Percentiles rank a stretch among this genome's conserved stretches.
Evolutionary conservation across 2,888 invertebrate genomes (phyloP).

Genomic region (Cheilosia impressa): DNA sequence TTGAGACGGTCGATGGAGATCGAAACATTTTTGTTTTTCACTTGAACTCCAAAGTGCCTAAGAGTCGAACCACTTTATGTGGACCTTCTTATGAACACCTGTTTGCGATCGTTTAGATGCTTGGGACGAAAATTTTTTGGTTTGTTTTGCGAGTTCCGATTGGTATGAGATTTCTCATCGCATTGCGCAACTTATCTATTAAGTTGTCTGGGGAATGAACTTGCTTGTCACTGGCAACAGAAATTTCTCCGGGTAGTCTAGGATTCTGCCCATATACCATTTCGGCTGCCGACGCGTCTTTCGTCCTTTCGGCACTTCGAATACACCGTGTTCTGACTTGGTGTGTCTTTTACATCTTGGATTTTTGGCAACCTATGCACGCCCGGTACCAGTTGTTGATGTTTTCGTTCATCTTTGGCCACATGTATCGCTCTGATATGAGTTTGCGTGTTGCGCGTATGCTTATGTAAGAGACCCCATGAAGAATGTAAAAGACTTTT

Average conservation of each 20-base stretch:
- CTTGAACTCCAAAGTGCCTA: too few relatives aligned
- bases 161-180: constrained; percentile 23
- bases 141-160: constrained; percentile 1
- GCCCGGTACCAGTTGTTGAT: constrained; percentile 18
- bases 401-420: constrained; percentile 66
- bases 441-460: too few relatives aligned
- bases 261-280: not conserved
- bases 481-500: too few relatives aligned
- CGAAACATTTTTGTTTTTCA: too few relatives aligned
- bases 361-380: constrained; percentile 8
- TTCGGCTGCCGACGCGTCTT: constrained; percentile 22
- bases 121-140: too few relatives aligned
- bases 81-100: too few relatives aligned
- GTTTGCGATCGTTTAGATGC: too few relatives aligned
- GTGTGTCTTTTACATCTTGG: constrained; percentile 6
- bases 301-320: constrained; percentile 46
- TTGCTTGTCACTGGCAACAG: not conserved
- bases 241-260: constrained; percentile 14
- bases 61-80: too few relatives aligned
- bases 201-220: not conserved
- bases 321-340: not conserved
- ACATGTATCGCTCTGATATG: constrained; percentile 44
- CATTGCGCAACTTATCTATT: constrained; percentile 9
- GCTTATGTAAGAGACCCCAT: too few relatives aligned
- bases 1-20: too few relatives aligned